Conservation (phyloP, 2,113 vertebrate species). For the Pterocles orientalis region DNA sequence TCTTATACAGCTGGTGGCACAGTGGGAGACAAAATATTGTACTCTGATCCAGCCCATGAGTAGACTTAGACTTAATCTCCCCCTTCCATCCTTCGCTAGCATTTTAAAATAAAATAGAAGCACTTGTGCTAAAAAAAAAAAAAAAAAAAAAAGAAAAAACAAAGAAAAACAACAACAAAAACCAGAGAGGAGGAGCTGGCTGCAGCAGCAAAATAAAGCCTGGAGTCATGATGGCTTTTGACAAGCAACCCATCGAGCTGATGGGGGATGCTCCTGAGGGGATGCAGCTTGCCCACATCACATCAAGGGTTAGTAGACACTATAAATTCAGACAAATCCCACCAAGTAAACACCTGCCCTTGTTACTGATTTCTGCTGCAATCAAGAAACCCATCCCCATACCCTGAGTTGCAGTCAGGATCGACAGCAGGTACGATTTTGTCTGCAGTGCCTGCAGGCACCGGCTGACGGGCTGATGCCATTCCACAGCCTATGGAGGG, state of each 20-base stretch:
- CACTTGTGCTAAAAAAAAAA: background rate
- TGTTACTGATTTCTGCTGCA: background rate
- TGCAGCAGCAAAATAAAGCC: background rate
- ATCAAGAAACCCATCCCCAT: background rate
- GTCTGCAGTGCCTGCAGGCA: background rate
- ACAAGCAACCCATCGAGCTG: background rate
- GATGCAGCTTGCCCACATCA: background rate
- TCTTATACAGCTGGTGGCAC: conserved; percentile 22
- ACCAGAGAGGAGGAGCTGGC: background rate
- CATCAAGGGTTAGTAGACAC: background rate
- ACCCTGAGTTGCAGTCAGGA: fast-evolving
- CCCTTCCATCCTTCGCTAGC: background rate
- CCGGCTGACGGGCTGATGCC: background rate
- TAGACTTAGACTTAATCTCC: conserved; percentile 1
- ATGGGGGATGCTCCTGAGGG: background rate
- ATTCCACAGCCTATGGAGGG: background rate
- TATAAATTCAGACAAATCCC: background rate
- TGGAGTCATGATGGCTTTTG: background rate
- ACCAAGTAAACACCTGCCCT: background rate
- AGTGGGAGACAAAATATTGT: conserved; percentile 12
- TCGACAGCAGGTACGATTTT: fast-evolving
- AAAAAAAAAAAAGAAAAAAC: background rate
- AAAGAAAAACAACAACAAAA: no score
- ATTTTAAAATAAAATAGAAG: background rate
- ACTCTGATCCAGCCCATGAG: conserved; percentile 36